Conservation (phyloP, 2,888 invertebrate genomes). For the Cephus runcator region DNA sequence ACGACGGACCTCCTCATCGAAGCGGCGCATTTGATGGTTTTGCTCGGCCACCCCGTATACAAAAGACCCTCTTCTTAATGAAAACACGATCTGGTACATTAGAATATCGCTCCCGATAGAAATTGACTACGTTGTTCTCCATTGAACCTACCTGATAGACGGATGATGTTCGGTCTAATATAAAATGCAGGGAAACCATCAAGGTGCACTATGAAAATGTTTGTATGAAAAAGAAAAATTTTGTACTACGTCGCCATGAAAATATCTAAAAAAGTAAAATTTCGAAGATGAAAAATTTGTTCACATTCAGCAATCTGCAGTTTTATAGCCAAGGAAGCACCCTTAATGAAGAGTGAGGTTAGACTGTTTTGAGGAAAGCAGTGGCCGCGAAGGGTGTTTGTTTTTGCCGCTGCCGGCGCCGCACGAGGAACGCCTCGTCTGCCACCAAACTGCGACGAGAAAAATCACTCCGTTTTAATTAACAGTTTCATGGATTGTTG, state of each 20-base stretch:
- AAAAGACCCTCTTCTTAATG: slow-evolving; percentile 42
- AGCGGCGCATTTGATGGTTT: slow-evolving; percentile 43
- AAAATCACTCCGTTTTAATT: slow-evolving; percentile 23
- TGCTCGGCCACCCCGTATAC: slow-evolving; percentile 34
- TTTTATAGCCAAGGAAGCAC: not conserved
- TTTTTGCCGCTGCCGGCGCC: slow-evolving; percentile 2
- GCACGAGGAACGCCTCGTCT: slow-evolving; percentile 14
- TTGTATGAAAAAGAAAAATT: not conserved
- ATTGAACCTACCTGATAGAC: not conserved
- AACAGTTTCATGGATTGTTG: slow-evolving; percentile 6
- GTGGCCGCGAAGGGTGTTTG: slow-evolving; percentile 5
- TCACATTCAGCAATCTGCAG: not conserved
- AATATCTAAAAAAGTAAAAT: not conserved
- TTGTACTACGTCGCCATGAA: not conserved
- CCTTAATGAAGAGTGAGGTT: not conserved
- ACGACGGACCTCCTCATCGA: slow-evolving; percentile 40
- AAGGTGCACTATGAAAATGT: not conserved
- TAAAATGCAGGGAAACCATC: not conserved
- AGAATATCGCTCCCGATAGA: slow-evolving; percentile 38
- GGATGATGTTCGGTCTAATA: not conserved
- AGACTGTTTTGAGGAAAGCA: not conserved
- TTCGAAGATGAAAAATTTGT: not conserved
- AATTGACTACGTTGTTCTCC: slow-evolving; percentile 18
- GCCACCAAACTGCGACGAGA: slow-evolving; percentile 14
- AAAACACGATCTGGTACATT: slow-evolving; percentile 42